Evolutionary conservation across 2,888 invertebrate species (phyloP), one percentile per base, ranked within the genome.

Genomic region (Xylocampa areola): DNA sequence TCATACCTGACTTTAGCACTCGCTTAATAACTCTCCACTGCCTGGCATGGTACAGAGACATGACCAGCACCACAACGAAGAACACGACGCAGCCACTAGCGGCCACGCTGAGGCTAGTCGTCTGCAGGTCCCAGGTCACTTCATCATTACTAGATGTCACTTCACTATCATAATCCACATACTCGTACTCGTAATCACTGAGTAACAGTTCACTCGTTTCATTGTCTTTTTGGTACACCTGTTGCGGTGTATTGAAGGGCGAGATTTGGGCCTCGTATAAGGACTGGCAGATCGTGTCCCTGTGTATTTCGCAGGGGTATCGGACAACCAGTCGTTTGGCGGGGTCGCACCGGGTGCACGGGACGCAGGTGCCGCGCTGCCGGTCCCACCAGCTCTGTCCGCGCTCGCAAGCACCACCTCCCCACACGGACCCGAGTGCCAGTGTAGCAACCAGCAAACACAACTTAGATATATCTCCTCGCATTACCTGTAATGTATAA

Each of bases 21-120:
- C 95, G 95, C 89, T 97, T 97, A 84, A 97, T 95, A 81, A 96
- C 95, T 85, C 95, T 95, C 97, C 97, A 97, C 86, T 97, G 97
- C 80, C 95, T 95, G 76, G 96, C 96, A 84, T 97, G 97, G 80
- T 97, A 95, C 77, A 97, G 90, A 73, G 97, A 96, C 85, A 97
- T 96, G 79, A 96, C 95, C 73, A 96, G 95, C 83, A 97, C 96
- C 69, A 96, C 96, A 77, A 96, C 92, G 94, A 97, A 97, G 94
- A 97, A 97, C 82, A 97, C 94, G 57, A 97, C 94, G 93, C 97
- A 97, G 66, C 96, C 96, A 83, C 96, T 95, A 29, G 96, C 96
- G 41, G 97, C 97, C 70, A 97, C 89, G 60, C 96, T 95, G 78
- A 97, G 94, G 51, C 96, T 96, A 41, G 96, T 95, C 52, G 96